Percentiles rank a stretch among this genome's conserved stretches.
Conservation (phyloP, 2,888 invertebrate genomes). For the Aphrophora alni region DNA sequence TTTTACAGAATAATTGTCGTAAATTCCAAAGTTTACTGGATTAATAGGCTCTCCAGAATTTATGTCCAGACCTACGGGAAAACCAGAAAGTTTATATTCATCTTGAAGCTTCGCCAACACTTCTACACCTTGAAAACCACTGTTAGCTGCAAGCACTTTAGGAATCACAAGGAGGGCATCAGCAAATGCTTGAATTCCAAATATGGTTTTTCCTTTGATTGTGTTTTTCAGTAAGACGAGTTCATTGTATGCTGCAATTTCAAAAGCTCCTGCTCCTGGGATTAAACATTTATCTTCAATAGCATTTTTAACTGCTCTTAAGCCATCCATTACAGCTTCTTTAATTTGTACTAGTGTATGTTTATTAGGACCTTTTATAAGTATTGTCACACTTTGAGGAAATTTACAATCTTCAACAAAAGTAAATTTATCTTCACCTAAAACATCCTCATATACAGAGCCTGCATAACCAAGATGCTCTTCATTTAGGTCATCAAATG, state of each 20-base stretch:
- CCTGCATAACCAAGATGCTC: conserved; percentile 86
- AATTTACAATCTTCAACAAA: conserved; percentile 97
- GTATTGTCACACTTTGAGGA: conserved; percentile 94
- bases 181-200: conserved; percentile 94
- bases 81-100: conserved; percentile 73
- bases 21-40: conserved; percentile 86
- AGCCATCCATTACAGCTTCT: conserved; percentile 96
- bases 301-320: conserved; percentile 97
- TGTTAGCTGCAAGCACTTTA: conserved; percentile 91
- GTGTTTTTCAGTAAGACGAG: conserved; percentile 82
- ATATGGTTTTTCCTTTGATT: conserved; percentile 85
- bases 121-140: conserved; percentile 95
- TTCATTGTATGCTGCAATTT: conserved; percentile 82
- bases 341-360: conserved; percentile 94
- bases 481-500: conserved; percentile 88
- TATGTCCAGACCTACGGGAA: conserved; percentile 89
- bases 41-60: conserved; percentile 88
- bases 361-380: conserved; percentile 96
- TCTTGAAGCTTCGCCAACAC: conserved; percentile 94
- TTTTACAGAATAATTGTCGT: conserved; percentile 96
- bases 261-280: conserved; percentile 97
- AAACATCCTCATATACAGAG: conserved; percentile 98
- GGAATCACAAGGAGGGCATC: conserved; percentile 94
- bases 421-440: conserved; percentile 98
- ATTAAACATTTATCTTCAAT: conserved; percentile 78